These are phyloP conservation scores for Zootoca vivipara DNA, from an alignment of 2,113 vertebrate species.

Conservation along the genomic window DNA sequence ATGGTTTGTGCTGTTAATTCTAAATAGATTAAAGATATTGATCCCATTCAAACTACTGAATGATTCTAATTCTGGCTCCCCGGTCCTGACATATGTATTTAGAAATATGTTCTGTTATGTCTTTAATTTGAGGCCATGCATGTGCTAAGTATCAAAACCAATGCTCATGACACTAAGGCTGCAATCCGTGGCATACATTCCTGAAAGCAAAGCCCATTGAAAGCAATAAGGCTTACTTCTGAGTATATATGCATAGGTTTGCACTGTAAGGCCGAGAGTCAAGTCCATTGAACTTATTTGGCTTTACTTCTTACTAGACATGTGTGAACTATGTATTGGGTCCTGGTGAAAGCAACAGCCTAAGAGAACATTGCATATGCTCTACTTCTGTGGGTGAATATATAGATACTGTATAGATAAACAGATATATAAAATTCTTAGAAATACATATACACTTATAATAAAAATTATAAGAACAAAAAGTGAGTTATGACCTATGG, in stretches of 20 bases:
- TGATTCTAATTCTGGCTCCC: not conserved
- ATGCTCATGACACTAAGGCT: not conserved
- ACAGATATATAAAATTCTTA: not conserved
- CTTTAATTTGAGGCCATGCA: not conserved
- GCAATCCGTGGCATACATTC: not conserved
- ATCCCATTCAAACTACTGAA: accelerated
- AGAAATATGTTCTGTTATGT: not conserved
- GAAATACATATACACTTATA: not conserved
- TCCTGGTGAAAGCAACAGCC: not conserved
- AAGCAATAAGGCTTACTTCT: too few species aligned
- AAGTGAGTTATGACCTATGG: not conserved
- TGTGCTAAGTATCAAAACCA: not conserved
- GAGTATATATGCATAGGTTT: not conserved
- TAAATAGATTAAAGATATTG: not conserved
- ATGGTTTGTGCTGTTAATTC: not conserved
- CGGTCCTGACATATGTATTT: not conserved
- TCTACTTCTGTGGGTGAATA: not conserved
- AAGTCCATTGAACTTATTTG: not conserved
- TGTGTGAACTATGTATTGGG: not conserved
- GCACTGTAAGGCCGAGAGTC: not conserved
- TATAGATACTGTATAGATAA: too few species aligned
- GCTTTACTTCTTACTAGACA: not conserved
- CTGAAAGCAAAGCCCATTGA: too few species aligned
- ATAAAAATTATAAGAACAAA: not conserved
- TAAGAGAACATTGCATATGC: not conserved